These are phyloP conservation scores for Suncus etruscus DNA, from an alignment of 2,113 vertebrate genomes.

Conservation along the genomic window DNA sequence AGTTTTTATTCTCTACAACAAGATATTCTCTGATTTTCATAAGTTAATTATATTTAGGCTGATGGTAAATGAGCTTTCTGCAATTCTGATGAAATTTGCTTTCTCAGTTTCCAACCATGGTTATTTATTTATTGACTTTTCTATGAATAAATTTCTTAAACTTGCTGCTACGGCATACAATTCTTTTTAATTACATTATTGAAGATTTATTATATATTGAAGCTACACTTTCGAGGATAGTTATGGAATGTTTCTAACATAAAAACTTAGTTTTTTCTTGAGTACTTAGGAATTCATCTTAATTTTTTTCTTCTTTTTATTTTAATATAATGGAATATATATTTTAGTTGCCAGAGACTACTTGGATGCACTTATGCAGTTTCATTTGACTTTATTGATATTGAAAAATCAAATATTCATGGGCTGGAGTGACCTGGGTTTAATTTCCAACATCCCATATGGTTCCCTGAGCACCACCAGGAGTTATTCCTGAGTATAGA, in stretches of 20 bases:
- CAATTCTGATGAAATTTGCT: slow-evolving; percentile 1
- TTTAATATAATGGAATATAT: background rate
- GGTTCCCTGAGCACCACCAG: too few relatives aligned
- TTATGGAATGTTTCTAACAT: background rate
- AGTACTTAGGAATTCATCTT: slow-evolving; percentile 7
- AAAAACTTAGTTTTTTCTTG: background rate
- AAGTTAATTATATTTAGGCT: slow-evolving; percentile 51
- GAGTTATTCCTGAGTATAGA: too few relatives aligned
- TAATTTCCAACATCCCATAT: too few relatives aligned
- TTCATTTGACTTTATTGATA: background rate
- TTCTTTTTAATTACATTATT: slow-evolving; percentile 12
- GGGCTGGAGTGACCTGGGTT: too few relatives aligned
- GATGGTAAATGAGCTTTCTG: slow-evolving; percentile 20
- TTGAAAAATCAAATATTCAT: background rate
- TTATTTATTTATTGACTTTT: slow-evolving; percentile 53
- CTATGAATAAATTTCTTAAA: slow-evolving; percentile 45
- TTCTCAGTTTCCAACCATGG: slow-evolving; percentile 25
- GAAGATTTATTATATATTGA: slow-evolving; percentile 34
- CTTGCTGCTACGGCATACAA: background rate
- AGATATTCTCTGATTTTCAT: slow-evolving; percentile 38
- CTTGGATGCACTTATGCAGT: background rate
- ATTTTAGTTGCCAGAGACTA: background rate
- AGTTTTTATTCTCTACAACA: slow-evolving; percentile 20
- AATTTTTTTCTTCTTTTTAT: background rate
- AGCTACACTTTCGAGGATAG: background rate